These are phyloP conservation scores for Megalurothrips usitatus DNA, from an alignment of 2,888 invertebrate genomes.

Conservation along the genomic window DNA sequence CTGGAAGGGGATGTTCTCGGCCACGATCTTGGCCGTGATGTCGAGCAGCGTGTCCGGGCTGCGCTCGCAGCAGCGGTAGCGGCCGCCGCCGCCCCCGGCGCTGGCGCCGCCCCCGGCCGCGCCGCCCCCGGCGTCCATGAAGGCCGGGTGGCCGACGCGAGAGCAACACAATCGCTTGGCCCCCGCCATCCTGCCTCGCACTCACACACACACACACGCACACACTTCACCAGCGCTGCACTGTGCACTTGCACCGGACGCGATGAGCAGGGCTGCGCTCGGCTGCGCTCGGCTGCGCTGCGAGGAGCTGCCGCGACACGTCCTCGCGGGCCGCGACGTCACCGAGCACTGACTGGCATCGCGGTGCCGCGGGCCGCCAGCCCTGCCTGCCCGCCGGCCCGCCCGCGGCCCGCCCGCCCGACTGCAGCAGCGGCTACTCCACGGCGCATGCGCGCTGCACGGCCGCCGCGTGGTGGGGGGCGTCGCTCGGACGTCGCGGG, in stretches of 20 bases:
- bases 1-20: constrained; percentile 79
- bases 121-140: constrained; percentile 34
- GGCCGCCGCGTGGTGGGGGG: constrained; percentile 33
- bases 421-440: constrained; percentile 42
- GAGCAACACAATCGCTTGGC: constrained; percentile 51
- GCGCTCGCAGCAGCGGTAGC: constrained; percentile 30
- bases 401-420: constrained; percentile 31
- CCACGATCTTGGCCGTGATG: constrained; percentile 77
- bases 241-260: constrained; percentile 31
- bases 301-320: constrained; percentile 27
- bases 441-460: constrained; percentile 46
- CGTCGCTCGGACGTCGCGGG: constrained; percentile 32
- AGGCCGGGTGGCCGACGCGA: constrained; percentile 42
- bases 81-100: constrained; percentile 44
- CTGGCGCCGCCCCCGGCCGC: constrained; percentile 33
- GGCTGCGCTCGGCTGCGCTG: background rate
- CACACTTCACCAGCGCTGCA: background rate
- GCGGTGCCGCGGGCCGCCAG: background rate
- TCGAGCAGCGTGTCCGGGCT: constrained; percentile 70
- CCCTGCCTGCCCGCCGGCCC: background rate
- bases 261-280: constrained; percentile 30
- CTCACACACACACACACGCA: constrained; percentile 31
- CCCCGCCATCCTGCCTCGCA: constrained; percentile 40
- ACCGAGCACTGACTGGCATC: background rate
- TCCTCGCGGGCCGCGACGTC: background rate